phyloP scores from a whole-genome alignment of 2,888 invertebrate genomes.

The Leptinotarsa haldemani region DNA sequence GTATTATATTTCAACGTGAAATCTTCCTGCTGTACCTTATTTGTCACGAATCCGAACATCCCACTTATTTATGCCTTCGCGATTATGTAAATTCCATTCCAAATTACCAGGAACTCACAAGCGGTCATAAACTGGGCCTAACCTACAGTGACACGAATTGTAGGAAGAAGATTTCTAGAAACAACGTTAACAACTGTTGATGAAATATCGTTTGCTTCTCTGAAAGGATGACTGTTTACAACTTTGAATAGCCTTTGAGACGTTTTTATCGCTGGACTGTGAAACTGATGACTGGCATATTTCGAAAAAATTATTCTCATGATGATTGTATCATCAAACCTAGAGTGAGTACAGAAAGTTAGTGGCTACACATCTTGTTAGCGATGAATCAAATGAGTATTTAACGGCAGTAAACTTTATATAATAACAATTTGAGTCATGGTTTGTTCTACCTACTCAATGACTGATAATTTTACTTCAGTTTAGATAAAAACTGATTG shows the following conservation, averaged over 20 bases:
- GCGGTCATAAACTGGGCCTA: slow-evolving; percentile 14
- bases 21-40: slow-evolving; percentile 2
- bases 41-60: slow-evolving; percentile 20
- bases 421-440: too few relatives aligned
- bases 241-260: neutral
- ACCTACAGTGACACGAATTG: slow-evolving; percentile 17
- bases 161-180: slow-evolving; percentile 9
- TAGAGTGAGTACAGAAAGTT: neutral
- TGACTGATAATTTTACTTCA: too few relatives aligned
- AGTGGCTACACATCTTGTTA: too few relatives aligned
- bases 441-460: too few relatives aligned
- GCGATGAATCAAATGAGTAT: too few relatives aligned
- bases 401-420: too few relatives aligned
- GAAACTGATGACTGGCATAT: neutral
- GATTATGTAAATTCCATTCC: slow-evolving; percentile 12
- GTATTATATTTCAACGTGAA: neutral
- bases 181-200: neutral
- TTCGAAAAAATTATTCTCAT: neutral
- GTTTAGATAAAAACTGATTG: too few relatives aligned
- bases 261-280: neutral
- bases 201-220: slow-evolving; percentile 5
- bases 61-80: slow-evolving; percentile 1
- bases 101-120: slow-evolving; percentile 16
- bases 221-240: neutral
- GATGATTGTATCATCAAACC: neutral